phyloP scores from a whole-genome alignment of 2,888 invertebrate species.

The Nezara viridula region DNA sequence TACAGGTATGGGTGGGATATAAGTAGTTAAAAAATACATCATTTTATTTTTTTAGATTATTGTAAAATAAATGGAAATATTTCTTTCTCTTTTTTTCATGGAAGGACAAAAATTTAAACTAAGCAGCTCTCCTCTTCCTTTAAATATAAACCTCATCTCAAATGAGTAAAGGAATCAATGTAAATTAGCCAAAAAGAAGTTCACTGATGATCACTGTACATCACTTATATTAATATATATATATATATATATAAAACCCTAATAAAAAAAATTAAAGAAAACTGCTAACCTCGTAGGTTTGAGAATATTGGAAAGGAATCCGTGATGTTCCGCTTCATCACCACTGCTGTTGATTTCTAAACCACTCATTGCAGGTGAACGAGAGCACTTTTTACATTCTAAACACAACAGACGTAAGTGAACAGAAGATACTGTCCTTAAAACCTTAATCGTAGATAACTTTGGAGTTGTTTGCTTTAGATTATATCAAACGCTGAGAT shows the following conservation, averaged over 20 bases:
- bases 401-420: background rate
- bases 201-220: background rate
- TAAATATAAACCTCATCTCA: too few species aligned
- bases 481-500: slow-evolving; percentile 48
- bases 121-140: too few species aligned
- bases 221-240: background rate
- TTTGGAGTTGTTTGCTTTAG: slow-evolving; percentile 42
- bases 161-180: too few species aligned
- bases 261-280: background rate
- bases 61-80: too few species aligned
- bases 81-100: too few species aligned
- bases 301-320: slow-evolving; percentile 62
- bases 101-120: too few species aligned
- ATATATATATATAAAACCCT: background rate
- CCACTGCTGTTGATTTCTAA: slow-evolving; percentile 39
- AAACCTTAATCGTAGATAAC: slow-evolving; percentile 4
- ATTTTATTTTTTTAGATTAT: too few species aligned
- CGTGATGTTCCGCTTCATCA: slow-evolving; percentile 58
- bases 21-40: too few species aligned
- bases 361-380: background rate
- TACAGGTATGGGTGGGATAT: too few species aligned
- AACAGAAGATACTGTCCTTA: background rate
- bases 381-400: background rate
- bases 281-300: slow-evolving; percentile 63
- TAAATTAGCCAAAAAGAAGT: too few species aligned